A percentile compares a stretch with the other conserved stretches of the same genome.
Evolutionary conservation across 2,888 invertebrate species (phyloP).

Genomic region (Xiphydria camelus): DNA sequence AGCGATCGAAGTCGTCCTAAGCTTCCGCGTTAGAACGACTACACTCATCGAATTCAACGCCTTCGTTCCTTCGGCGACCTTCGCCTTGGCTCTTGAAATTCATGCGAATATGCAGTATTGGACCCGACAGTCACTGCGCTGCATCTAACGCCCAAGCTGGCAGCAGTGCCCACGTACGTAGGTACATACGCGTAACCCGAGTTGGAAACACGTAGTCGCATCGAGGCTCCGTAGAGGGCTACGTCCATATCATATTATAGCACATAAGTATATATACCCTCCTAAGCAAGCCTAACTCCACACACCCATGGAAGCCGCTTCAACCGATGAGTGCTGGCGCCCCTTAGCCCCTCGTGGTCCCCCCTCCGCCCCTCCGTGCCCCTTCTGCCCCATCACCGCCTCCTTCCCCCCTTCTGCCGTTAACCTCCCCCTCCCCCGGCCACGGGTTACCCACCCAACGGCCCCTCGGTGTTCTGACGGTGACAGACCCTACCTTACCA

Average conservation of each 20-base stretch:
- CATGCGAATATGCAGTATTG: too few relatives aligned
- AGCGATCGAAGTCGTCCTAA: too few relatives aligned
- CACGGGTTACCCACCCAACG: slow-evolving; percentile 61
- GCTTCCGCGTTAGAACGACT: too few relatives aligned
- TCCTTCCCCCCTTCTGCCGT: slow-evolving; percentile 15
- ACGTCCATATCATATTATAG: background rate
- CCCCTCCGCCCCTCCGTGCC: slow-evolving; percentile 3
- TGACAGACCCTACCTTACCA: slow-evolving; percentile 54
- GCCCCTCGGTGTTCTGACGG: slow-evolving; percentile 58
- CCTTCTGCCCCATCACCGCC: slow-evolving; percentile 7
- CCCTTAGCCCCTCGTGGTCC: slow-evolving; percentile 31
- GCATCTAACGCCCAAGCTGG: too few relatives aligned
- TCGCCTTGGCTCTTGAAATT: too few relatives aligned
- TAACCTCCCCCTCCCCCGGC: slow-evolving; percentile 60
- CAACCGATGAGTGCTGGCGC: slow-evolving; percentile 45
- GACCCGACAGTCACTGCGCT: too few relatives aligned
- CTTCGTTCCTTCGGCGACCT: too few relatives aligned
- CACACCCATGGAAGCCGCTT: slow-evolving; percentile 48
- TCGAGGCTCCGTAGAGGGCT: background rate
- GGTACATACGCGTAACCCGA: background rate
- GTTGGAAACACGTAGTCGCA: slow-evolving; percentile 2
- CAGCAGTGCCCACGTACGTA: background rate
- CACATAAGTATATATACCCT: slow-evolving; percentile 30
- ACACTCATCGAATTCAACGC: too few relatives aligned
- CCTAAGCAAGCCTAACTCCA: slow-evolving; percentile 36